phyloP scores from a whole-genome alignment of 2,888 invertebrate species.

The Branchipolynoe longqiensis region DNA sequence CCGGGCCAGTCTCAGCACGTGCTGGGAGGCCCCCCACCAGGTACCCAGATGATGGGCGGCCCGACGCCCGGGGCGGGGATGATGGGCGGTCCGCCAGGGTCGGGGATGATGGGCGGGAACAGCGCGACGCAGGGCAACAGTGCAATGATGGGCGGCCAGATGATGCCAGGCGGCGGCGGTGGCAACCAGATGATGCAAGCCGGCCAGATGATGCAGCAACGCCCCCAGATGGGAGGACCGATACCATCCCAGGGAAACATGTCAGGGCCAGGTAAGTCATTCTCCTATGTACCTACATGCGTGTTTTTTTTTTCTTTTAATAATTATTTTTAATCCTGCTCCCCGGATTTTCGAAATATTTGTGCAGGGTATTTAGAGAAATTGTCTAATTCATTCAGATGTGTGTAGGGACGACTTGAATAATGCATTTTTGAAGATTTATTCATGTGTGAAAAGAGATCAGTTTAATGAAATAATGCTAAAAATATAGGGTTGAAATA shows the following conservation, averaged over 20 bases:
- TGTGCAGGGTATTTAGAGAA: no score
- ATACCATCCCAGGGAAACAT: constrained; percentile 24
- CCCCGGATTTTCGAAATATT: no score
- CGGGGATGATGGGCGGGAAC: constrained; percentile 34
- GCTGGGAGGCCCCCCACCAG: constrained; percentile 3
- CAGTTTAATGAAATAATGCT: no score
- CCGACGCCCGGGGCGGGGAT: constrained; percentile 1
- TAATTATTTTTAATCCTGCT: no score
- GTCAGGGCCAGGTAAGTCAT: constrained; percentile 32
- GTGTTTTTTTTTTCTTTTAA: no score
- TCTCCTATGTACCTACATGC: no score
- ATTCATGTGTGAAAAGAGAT: no score
- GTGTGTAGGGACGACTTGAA: no score
- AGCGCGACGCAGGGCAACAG: no score
- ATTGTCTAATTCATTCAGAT: no score
- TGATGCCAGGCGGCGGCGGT: not conserved
- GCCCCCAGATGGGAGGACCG: not conserved
- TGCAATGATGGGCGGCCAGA: constrained; percentile 11
- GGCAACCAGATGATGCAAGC: constrained; percentile 57
- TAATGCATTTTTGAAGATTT: no score
- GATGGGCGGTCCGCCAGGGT: constrained; percentile 12
- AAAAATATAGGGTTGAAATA: no score
- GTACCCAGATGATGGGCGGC: constrained; percentile 36
- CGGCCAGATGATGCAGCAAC: constrained; percentile 42
- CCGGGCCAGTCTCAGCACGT: constrained; percentile 46